Evolutionary conservation across 2,888 invertebrate species (phyloP).

Genomic region (Eurytoma adleriae): DNA sequence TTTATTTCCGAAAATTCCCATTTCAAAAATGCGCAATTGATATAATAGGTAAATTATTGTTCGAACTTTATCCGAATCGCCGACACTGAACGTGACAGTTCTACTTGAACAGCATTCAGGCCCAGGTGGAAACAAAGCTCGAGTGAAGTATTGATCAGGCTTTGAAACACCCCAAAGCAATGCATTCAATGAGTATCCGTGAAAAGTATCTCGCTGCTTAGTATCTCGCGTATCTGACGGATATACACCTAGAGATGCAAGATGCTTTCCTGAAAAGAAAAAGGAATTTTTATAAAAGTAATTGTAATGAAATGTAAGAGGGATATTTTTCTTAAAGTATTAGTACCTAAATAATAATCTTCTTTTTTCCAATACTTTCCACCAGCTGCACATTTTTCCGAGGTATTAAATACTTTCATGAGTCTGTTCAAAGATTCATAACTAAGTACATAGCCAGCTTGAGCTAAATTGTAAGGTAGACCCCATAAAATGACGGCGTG

Average conservation of each 20-base stretch:
- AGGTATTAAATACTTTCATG: constrained; percentile 73
- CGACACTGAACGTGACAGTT: constrained; percentile 77
- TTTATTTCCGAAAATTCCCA: constrained; percentile 75
- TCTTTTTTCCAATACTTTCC: constrained; percentile 79
- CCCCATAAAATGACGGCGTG: constrained; percentile 79
- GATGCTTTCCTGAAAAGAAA: constrained; percentile 76
- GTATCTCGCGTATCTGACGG: constrained; percentile 78
- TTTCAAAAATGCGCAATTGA: constrained; percentile 75
- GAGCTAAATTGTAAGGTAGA: constrained; percentile 77
- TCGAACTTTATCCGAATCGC: constrained; percentile 78
- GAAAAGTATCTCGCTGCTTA: constrained; percentile 77
- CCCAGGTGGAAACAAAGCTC: constrained; percentile 76
- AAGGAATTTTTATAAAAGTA: no score
- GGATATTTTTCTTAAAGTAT: constrained; percentile 14
- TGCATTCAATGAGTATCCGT: constrained; percentile 75
- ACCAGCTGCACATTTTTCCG: constrained; percentile 75
- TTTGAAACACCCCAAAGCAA: constrained; percentile 71
- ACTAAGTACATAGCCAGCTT: constrained; percentile 79
- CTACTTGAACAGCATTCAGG: constrained; percentile 77
- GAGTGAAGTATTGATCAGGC: constrained; percentile 76
- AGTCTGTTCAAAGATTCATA: constrained; percentile 75
- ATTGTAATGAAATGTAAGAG: not conserved
- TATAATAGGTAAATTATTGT: constrained; percentile 79
- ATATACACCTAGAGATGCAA: constrained; percentile 76
- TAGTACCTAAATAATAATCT: constrained; percentile 79